Evolutionary conservation across 2,888 invertebrate species (phyloP).

Genomic region (Coelopa pilipes): DNA sequence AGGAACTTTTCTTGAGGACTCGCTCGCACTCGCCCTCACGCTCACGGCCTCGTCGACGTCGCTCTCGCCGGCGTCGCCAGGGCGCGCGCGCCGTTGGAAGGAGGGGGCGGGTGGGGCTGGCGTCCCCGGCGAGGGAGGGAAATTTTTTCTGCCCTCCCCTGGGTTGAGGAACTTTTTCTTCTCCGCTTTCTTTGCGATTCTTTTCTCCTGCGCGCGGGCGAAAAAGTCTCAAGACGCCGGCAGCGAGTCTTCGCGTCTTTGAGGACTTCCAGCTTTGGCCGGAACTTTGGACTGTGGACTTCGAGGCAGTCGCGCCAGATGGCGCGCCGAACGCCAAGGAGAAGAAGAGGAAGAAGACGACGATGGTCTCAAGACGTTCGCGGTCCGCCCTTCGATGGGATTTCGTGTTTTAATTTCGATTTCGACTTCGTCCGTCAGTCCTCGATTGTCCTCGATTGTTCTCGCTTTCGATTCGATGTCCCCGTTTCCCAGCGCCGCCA

Average conservation of each 20-base stretch:
- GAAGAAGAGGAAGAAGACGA: not conserved
- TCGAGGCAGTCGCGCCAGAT: constrained; percentile 12
- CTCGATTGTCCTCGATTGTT: not conserved
- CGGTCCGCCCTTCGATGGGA: too few relatives aligned
- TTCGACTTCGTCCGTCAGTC: not conserved
- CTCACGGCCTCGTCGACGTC: too few relatives aligned
- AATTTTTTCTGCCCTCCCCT: constrained; percentile 31
- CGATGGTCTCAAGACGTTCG: not conserved
- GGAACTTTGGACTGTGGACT: constrained; percentile 4
- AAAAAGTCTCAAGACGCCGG: constrained; percentile 8
- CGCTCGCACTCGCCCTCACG: not conserved
- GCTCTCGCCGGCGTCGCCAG: too few relatives aligned
- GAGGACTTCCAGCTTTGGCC: constrained; percentile 13
- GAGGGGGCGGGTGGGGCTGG: too few relatives aligned
- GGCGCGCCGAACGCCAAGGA: constrained; percentile 6
- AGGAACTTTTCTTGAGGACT: constrained; percentile 36
- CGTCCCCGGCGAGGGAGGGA: constrained; percentile 32
- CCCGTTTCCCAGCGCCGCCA: constrained; percentile 1
- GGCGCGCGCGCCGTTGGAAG: too few relatives aligned
- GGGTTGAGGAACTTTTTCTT: constrained; percentile 48
- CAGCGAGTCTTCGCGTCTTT: not conserved
- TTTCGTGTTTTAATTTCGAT: too few relatives aligned
- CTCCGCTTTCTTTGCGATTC: not conserved
- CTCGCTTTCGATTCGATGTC: constrained; percentile 16
- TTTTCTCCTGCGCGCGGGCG: not conserved